These are phyloP conservation scores for Drosophila sordidapex DNA, from an alignment of 2,888 invertebrate genomes.

Conservation along the genomic window DNA sequence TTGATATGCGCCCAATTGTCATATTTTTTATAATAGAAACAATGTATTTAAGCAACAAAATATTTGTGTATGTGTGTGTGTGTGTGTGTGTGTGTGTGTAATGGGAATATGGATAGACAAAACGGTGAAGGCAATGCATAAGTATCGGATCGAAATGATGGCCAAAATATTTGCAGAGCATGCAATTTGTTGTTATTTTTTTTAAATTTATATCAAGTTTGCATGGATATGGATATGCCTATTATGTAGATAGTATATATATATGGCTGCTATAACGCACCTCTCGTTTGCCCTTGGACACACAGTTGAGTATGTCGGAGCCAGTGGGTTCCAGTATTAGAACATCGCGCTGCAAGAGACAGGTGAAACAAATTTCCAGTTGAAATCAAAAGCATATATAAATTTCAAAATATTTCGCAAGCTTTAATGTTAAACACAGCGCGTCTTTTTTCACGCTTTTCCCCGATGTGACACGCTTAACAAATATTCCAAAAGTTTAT, in stretches of 20 bases:
- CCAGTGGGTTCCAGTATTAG: constrained; percentile 93
- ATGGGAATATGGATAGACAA: constrained; percentile 30
- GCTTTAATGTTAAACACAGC: constrained; percentile 17
- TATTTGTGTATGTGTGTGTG: constrained; percentile 35
- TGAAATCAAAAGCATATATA: not conserved
- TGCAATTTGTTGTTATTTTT: not conserved
- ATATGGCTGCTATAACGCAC: constrained; percentile 85
- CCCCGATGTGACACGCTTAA: constrained; percentile 46
- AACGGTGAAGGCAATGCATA: constrained; percentile 56
- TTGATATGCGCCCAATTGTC: constrained; percentile 84
- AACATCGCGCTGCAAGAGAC: constrained; percentile 91
- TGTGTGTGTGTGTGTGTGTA: constrained; percentile 21
- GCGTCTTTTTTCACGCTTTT: not conserved
- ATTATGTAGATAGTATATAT: not conserved
- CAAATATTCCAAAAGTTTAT: constrained; percentile 76
- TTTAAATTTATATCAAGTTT: constrained; percentile 31
- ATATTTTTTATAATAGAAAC: constrained; percentile 37
- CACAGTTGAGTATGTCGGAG: constrained; percentile 93
- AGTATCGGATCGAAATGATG: constrained; percentile 47
- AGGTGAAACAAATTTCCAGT: not conserved
- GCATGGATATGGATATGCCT: constrained; percentile 21
- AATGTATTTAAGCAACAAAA: constrained; percentile 56
- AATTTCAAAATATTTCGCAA: constrained; percentile 6
- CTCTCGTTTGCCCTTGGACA: constrained; percentile 97
- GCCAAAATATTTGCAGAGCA: constrained; percentile 42